phyloP scores from a whole-genome alignment of 2,888 invertebrate genomes.

The Cryptocheilus praepositus region DNA sequence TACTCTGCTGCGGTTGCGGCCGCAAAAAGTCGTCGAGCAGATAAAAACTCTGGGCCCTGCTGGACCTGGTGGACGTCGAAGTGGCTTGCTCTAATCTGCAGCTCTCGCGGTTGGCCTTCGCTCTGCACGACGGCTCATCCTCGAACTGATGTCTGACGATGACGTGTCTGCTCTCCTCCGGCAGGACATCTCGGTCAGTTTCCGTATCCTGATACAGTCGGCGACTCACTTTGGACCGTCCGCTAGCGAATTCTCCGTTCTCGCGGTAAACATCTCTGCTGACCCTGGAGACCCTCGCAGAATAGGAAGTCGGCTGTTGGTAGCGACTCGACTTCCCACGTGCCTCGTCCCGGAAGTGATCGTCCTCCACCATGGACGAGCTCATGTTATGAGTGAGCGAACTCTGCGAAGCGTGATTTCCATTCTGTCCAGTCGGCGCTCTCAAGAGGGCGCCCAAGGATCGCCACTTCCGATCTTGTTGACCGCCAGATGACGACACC shows the following conservation, averaged over 20 bases:
- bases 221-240: constrained; percentile 63
- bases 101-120: constrained; percentile 37
- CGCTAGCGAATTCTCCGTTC: constrained; percentile 58
- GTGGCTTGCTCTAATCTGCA: constrained; percentile 32
- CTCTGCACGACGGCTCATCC: constrained; percentile 36
- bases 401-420: constrained; percentile 11
- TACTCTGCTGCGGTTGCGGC: constrained; percentile 64
- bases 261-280: constrained; percentile 58
- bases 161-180: constrained; percentile 41
- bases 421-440: constrained; percentile 54
- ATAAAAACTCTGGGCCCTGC: constrained; percentile 75
- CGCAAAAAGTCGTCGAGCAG: constrained; percentile 75
- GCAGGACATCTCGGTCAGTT: constrained; percentile 30
- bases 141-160: constrained; percentile 35
- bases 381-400: constrained; percentile 67
- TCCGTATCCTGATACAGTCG: constrained; percentile 63
- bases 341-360: constrained; percentile 43
- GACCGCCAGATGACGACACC: constrained; percentile 59
- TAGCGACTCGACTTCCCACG: constrained; percentile 47
- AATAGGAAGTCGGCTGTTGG: constrained; percentile 60
- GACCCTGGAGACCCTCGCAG: constrained; percentile 60
- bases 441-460: constrained; percentile 75
- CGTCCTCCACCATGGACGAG: constrained; percentile 65
- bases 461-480: constrained; percentile 74
- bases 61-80: constrained; percentile 65